These are phyloP conservation scores for Zootoca vivipara DNA, from an alignment of 2,113 vertebrate genomes.

Conservation along the genomic window DNA sequence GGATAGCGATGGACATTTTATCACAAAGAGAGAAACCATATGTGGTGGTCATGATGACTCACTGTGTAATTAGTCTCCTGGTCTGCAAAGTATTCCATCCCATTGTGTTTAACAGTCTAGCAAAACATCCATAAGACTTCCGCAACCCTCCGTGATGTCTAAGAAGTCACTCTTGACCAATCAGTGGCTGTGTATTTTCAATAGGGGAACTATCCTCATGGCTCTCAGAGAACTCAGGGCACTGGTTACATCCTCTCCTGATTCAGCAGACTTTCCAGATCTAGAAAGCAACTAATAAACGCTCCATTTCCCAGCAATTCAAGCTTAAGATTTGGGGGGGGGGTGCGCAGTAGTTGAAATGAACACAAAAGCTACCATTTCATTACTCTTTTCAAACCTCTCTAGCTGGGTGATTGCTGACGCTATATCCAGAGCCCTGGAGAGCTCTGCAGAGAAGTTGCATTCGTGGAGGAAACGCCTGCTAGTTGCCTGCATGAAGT, in stretches of 20 bases:
- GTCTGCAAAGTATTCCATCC: background rate
- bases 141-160: background rate
- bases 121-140: too few species aligned
- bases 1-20: too few species aligned
- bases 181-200: background rate
- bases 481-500: constrained; percentile 78
- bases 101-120: too few species aligned
- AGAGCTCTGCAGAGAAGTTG: constrained; percentile 64
- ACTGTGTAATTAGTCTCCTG: background rate
- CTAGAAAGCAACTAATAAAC: background rate
- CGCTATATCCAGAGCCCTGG: constrained; percentile 76
- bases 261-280: background rate
- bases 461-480: constrained; percentile 81
- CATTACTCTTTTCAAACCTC: background rate
- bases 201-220: background rate
- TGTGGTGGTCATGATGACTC: background rate
- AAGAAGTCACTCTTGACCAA: background rate
- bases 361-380: background rate
- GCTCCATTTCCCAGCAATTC: background rate
- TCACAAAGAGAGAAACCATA: background rate
- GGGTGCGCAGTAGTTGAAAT: background rate
- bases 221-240: background rate
- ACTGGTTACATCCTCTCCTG: background rate
- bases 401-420: constrained; percentile 89
- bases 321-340: background rate